Evolutionary conservation across 2,113 vertebrate species (phyloP).

Genomic region (Gymnobelideus leadbeateri): DNA sequence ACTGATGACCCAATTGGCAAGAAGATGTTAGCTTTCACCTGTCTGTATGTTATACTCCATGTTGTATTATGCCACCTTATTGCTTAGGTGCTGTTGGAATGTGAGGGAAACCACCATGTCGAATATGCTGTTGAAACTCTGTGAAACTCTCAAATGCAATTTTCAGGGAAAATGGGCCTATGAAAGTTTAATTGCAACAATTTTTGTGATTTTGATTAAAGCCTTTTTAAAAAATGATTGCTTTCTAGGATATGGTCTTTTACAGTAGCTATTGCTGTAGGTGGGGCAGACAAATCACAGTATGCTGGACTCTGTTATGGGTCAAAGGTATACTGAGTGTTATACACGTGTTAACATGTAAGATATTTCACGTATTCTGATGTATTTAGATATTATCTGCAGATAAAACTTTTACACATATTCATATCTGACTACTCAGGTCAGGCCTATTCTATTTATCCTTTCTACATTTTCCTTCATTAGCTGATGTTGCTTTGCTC

Average conservation of each 20-base stretch:
- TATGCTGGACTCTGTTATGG: not conserved
- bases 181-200: constrained; percentile 69
- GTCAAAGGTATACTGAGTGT: too few relatives aligned
- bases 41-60: constrained; percentile 61
- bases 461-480: not conserved
- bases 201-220: constrained; percentile 75
- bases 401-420: not conserved
- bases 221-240: not conserved
- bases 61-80: not conserved
- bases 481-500: not conserved
- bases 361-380: not conserved
- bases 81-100: constrained; percentile 42
- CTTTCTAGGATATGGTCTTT: constrained; percentile 48
- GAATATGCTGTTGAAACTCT: constrained; percentile 78
- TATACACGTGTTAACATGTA: not conserved
- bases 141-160: constrained; percentile 71
- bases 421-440: not conserved
- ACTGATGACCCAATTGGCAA: not conserved
- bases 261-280: not conserved
- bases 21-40: not conserved
- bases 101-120: constrained; percentile 48
- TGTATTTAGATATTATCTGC: not conserved
- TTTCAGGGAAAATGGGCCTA: constrained; percentile 63
- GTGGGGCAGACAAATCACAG: not conserved
- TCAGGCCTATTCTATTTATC: not conserved